Conservation (phyloP, 2,888 invertebrate species). For the Dysmachus trigonus region DNA sequence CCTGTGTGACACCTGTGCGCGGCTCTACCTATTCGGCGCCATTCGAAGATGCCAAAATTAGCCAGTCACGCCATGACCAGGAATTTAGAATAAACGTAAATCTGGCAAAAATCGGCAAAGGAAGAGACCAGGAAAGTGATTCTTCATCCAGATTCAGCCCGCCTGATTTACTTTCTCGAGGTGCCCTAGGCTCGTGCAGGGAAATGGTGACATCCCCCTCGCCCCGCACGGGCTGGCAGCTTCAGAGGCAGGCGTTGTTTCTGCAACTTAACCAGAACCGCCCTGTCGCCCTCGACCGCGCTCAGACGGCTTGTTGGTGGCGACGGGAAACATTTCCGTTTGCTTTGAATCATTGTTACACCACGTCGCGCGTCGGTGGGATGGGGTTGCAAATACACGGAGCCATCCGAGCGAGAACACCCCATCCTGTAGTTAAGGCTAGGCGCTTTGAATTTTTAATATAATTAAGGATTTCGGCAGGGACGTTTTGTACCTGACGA, state of each 20-base stretch:
- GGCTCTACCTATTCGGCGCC: not conserved
- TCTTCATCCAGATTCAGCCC: not conserved
- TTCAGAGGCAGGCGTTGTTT: not conserved
- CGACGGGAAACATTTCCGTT: not conserved
- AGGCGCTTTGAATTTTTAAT: not conserved
- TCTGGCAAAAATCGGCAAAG: not conserved
- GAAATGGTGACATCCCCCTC: not conserved
- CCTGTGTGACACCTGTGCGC: slow-evolving; percentile 8
- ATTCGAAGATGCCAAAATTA: not conserved
- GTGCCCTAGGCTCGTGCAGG: not conserved
- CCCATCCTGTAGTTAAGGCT: not conserved
- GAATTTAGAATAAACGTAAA: not conserved
- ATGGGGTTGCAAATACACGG: not conserved
- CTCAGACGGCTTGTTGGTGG: not conserved
- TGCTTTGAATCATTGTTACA: not conserved
- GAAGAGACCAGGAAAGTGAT: not conserved
- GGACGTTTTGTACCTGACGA: not conserved
- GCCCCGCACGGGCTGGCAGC: not conserved
- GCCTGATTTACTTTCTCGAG: not conserved
- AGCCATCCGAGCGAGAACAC: not conserved
- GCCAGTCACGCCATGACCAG: slow-evolving; percentile 1
- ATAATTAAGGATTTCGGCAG: not conserved
- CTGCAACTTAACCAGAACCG: not conserved
- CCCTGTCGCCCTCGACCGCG: not conserved
- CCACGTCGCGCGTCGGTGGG: not conserved